Evolutionary conservation across 2,888 invertebrate genomes (phyloP).

Genomic region (Caenorhabditis japonica): DNA sequence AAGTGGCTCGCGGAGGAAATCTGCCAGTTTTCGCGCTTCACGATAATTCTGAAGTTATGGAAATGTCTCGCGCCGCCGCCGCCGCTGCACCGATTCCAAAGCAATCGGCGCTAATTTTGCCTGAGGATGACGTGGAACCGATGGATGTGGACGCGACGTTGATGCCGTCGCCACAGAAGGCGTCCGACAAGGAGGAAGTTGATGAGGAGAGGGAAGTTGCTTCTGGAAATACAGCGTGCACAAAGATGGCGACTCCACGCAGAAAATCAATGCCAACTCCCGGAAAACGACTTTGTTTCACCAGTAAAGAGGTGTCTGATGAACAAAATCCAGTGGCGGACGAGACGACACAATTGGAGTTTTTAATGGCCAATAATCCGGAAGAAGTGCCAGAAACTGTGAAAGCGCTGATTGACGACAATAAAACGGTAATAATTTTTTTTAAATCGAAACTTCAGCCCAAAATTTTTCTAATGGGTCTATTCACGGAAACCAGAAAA

Average conservation of each 20-base stretch:
- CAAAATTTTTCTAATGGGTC: too few species aligned
- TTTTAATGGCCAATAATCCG: slow-evolving; percentile 24
- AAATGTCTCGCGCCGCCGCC: too few species aligned
- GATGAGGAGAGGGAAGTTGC: not conserved
- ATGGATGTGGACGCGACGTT: slow-evolving; percentile 25
- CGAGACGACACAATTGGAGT: slow-evolving; percentile 22
- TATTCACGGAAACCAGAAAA: too few species aligned
- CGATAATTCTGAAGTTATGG: too few species aligned
- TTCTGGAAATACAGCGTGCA: slow-evolving; percentile 3
- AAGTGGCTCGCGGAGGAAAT: slow-evolving; percentile 7
- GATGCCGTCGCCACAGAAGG: slow-evolving; percentile 22
- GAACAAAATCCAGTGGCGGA: not conserved
- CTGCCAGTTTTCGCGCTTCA: slow-evolving; percentile 6
- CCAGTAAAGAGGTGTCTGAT: slow-evolving; percentile 19
- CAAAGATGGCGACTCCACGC: slow-evolving; percentile 14
- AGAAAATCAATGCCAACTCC: slow-evolving; percentile 46
- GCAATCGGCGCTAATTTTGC: too few species aligned
- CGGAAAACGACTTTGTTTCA: slow-evolving; percentile 24
- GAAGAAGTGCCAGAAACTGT: not conserved
- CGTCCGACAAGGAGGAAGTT: not conserved
- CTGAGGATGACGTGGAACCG: slow-evolving; percentile 26
- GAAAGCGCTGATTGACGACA: slow-evolving; percentile 5
- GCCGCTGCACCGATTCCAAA: not conserved
- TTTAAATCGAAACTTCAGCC: too few species aligned
- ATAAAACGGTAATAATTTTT: slow-evolving; percentile 18